Evolutionary conservation across 1,140 invertebrate genomes (phyloP).

Genomic region (Musca vetustissima): DNA sequence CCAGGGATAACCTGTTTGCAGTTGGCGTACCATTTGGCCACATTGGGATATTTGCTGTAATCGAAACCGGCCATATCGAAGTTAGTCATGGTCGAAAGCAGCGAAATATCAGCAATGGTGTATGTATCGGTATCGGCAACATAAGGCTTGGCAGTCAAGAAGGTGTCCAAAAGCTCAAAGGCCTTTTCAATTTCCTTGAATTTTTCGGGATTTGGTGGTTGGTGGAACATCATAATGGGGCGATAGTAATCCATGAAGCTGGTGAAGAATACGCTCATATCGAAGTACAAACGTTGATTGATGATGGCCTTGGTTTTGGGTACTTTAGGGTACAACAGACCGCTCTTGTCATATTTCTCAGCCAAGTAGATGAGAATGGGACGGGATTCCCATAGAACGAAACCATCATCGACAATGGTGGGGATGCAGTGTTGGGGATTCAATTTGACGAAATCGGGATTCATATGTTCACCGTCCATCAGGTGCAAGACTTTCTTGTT

Average conservation of each 20-base stretch:
- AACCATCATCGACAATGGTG: constrained; percentile 69
- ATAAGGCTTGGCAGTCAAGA: constrained; percentile 66
- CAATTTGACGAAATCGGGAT: constrained; percentile 69
- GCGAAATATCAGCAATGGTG: constrained; percentile 72
- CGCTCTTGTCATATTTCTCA: constrained; percentile 68
- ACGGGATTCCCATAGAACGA: constrained; percentile 68
- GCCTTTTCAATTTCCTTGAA: constrained; percentile 64
- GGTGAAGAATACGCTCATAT: constrained; percentile 67
- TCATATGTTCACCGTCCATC: constrained; percentile 65
- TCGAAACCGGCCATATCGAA: constrained; percentile 67
- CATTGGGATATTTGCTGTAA: constrained; percentile 67
- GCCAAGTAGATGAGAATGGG: constrained; percentile 72
- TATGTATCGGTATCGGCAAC: constrained; percentile 65
- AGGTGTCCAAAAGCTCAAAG: constrained; percentile 64
- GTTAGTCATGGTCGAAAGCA: constrained; percentile 66
- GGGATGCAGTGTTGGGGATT: constrained; percentile 65
- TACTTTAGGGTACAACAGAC: constrained; percentile 68
- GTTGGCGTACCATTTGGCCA: constrained; percentile 69
- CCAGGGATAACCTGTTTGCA: constrained; percentile 68
- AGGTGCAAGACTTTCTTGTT: constrained; percentile 69
- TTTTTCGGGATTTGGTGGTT: constrained; percentile 64
- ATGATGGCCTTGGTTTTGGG: constrained; percentile 67
- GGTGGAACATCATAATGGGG: constrained; percentile 64
- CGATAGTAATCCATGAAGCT: constrained; percentile 66
- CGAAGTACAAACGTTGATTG: constrained; percentile 74